Base-by-base conservation (phyloP, 2,797 vertebrate species). In the Pempheris klunzingeri region DNA sequence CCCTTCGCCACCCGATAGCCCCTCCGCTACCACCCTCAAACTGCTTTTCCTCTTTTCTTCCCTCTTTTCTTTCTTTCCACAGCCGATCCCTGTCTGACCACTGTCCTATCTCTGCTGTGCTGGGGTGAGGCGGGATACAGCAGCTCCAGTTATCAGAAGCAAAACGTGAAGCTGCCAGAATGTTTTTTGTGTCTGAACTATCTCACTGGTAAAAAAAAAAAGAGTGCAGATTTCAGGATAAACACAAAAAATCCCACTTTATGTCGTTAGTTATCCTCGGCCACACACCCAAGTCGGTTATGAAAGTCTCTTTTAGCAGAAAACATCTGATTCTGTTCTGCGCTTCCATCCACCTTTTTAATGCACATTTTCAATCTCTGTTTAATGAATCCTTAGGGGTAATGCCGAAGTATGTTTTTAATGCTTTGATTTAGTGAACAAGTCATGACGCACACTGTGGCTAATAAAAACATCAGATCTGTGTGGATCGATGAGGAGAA, bases 11-110 rank as follows among this genome's bases (percentile, higher is more conserved):
- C 20, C 74, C 58, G 32, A 36, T 34, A 61, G 46, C 46, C 67
- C 70, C 82, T 47, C 66, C 28, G 1, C 64, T 39, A 49, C 64
- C 47, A 14, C 69, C 64, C 73, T 53, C 67, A 50, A 22, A 65
- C 54, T 67, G 30, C 12, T 41, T 62, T 43, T 28, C 17, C 64
- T 66, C 53, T 52, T 55, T 26, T 22, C 38, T 6, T 46, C 46
- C 5, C 49, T 54, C 72, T 61, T 61, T 61, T 62, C 72, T 71
- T 61, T 71, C 60, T 62, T 9, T 22, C n/a, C 17, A 24, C 59
- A 39, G 15, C 10, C 39, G 28, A 65, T 67, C 63, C 32, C 67
- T 55, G 57, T 63, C 41, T 44, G 30, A 36, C 50, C n/a, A 12
- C 57, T 58, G 59, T 73, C 57, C 71, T 44, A 1, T 46, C 32